Percentiles rank a stretch among this genome's conserved stretches.
phyloP scores from a whole-genome alignment of 2,797 vertebrate genomes.

The Macrochelys suwanniensis region DNA sequence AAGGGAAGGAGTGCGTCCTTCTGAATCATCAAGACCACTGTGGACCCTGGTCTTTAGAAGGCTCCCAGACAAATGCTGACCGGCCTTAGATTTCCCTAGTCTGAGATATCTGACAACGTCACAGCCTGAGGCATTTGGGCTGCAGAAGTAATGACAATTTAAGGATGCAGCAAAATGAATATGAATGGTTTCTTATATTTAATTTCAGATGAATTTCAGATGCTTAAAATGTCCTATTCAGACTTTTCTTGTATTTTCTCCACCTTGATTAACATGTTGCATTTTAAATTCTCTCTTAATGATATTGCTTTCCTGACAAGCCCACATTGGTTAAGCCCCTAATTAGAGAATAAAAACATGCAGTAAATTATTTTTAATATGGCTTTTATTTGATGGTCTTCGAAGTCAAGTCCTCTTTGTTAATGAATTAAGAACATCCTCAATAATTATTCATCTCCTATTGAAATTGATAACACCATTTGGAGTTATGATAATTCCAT shows the following conservation, averaged over 20 bases:
- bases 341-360: conserved; percentile 66
- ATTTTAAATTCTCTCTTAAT: conserved; percentile 37
- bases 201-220: conserved; percentile 22
- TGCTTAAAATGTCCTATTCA: conserved; percentile 30
- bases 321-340: conserved; percentile 42
- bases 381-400: conserved; percentile 54
- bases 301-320: conserved; percentile 36
- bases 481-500: conserved; percentile 57
- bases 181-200: conserved; percentile 11
- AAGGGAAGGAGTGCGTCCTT: not conserved
- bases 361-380: conserved; percentile 60
- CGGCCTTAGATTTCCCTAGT: not conserved
- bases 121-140: not conserved
- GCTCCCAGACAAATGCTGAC: not conserved
- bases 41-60: not conserved
- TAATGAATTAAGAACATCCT: conserved; percentile 70
- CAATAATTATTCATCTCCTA: conserved; percentile 51
- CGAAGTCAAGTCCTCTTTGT: conserved; percentile 54
- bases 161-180: not conserved
- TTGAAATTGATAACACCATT: conserved; percentile 52
- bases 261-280: conserved; percentile 8
- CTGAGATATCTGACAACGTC: not conserved
- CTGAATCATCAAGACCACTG: not conserved
- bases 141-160: not conserved
- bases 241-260: conserved; percentile 33